phyloP scores from a whole-genome alignment of 1,140 invertebrate species.

The Microplitis demolitor region DNA sequence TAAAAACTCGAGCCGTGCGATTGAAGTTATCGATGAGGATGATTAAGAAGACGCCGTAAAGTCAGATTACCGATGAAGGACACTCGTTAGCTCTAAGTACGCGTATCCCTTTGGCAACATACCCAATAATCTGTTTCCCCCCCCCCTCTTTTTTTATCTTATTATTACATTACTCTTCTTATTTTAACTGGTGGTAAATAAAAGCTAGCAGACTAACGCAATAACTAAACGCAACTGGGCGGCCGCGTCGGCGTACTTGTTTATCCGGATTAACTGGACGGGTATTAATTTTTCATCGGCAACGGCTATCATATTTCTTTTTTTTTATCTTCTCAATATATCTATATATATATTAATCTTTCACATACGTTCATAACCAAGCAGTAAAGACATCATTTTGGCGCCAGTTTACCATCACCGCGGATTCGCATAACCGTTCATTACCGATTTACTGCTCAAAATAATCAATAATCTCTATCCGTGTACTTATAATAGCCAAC shows the following conservation, averaged over 20 bases:
- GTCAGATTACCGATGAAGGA: conserved; percentile 1
- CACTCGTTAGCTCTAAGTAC: background rate
- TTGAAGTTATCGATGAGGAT: background rate
- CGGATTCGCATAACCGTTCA: background rate
- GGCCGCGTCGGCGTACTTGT: conserved; percentile 12
- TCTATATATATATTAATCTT: no score
- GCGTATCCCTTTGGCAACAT: background rate
- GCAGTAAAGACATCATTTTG: conserved; percentile 21
- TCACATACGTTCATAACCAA: no score
- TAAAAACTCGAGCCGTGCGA: background rate
- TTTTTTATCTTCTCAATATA: no score
- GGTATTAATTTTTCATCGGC: conserved; percentile 19
- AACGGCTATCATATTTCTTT: background rate
- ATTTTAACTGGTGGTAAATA: background rate
- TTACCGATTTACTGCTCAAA: background rate
- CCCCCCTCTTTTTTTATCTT: background rate
- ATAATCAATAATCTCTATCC: background rate
- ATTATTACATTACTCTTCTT: background rate
- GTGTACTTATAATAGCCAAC: no score
- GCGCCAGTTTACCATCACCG: conserved; percentile 5
- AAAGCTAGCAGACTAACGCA: background rate
- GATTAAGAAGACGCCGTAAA: background rate
- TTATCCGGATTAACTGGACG: conserved; percentile 21
- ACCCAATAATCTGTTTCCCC: background rate
- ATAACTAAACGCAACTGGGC: background rate